These are phyloP conservation scores for Pelusios castaneus DNA, from an alignment of 2,113 vertebrate genomes.

Conservation along the genomic window DNA sequence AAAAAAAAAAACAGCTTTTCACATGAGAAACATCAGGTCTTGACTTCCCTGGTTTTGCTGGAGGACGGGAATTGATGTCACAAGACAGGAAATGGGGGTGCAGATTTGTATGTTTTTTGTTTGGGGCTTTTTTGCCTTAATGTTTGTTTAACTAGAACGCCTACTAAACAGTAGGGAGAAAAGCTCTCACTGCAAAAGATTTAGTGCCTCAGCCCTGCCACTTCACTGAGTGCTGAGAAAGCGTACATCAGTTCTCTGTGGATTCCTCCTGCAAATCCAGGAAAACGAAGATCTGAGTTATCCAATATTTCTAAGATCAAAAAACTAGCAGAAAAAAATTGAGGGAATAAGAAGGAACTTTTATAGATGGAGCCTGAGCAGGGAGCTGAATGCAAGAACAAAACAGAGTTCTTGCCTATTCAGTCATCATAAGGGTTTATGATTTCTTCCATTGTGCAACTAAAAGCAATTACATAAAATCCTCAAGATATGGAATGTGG, in stretches of 20 bases:
- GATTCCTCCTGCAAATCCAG: not conserved
- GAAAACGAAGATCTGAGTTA: not conserved
- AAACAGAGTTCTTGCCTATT: not conserved
- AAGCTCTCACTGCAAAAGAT: not conserved
- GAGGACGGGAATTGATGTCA: not conserved
- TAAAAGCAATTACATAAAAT: not conserved
- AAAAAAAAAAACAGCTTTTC: not conserved
- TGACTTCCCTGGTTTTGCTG: not conserved
- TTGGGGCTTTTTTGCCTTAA: not conserved
- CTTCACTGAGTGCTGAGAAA: not conserved
- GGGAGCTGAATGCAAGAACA: not conserved
- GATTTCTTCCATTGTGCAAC: not conserved
- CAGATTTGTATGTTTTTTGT: not conserved
- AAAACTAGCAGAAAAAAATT: not conserved
- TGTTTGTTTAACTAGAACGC: not conserved
- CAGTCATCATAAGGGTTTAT: not conserved
- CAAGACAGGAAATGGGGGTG: not conserved
- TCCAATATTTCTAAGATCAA: not conserved
- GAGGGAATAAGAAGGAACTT: not conserved
- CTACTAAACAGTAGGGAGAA: not conserved
- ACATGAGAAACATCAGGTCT: not conserved
- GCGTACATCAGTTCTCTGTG: fast-evolving
- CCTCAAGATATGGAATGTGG: not conserved
- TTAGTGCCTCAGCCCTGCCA: fast-evolving
- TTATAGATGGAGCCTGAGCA: not conserved